phyloP scores from a whole-genome alignment of 2,888 invertebrate genomes.

The Anaspis maculata region DNA sequence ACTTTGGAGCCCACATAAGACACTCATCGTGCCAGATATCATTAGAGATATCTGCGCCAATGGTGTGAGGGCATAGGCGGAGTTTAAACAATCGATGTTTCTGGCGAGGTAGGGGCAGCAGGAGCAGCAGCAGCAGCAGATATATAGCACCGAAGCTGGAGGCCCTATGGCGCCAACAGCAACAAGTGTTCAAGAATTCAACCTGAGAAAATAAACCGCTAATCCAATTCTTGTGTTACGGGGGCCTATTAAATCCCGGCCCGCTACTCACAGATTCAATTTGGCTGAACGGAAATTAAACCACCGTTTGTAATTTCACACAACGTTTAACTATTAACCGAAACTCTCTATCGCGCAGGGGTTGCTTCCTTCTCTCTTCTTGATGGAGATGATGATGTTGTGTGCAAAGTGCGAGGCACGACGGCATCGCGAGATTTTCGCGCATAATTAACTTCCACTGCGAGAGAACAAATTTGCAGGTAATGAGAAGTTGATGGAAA shows the following conservation, averaged over 20 bases:
- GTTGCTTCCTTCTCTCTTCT: too few relatives aligned
- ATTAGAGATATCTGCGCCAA: slow-evolving; percentile 34
- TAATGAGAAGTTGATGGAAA: too few relatives aligned
- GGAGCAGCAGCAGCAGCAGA: too few relatives aligned
- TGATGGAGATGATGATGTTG: too few relatives aligned
- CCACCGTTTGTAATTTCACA: slow-evolving; percentile 12
- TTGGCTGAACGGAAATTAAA: slow-evolving; percentile 15
- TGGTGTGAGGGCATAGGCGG: slow-evolving; percentile 31
- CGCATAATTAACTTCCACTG: too few relatives aligned
- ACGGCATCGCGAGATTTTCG: too few relatives aligned
- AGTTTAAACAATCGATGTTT: slow-evolving; percentile 37
- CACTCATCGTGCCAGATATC: slow-evolving; percentile 23
- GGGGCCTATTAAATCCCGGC: slow-evolving; percentile 12
- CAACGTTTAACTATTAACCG: slow-evolving; percentile 10
- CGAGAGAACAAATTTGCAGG: too few relatives aligned
- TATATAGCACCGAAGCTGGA: too few relatives aligned
- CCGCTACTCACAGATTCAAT: slow-evolving; percentile 9
- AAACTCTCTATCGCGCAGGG: too few relatives aligned
- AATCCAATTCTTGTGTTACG: slow-evolving; percentile 21
- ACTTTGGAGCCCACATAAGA: too few relatives aligned
- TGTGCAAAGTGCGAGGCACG: too few relatives aligned
- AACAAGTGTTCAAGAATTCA: slow-evolving; percentile 33
- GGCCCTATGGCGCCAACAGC: slow-evolving; percentile 35
- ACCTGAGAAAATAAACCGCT: slow-evolving; percentile 18
- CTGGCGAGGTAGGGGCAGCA: slow-evolving; percentile 23